phyloP scores from a whole-genome alignment of 2,888 invertebrate genomes.

The Phaonia tiefii region DNA sequence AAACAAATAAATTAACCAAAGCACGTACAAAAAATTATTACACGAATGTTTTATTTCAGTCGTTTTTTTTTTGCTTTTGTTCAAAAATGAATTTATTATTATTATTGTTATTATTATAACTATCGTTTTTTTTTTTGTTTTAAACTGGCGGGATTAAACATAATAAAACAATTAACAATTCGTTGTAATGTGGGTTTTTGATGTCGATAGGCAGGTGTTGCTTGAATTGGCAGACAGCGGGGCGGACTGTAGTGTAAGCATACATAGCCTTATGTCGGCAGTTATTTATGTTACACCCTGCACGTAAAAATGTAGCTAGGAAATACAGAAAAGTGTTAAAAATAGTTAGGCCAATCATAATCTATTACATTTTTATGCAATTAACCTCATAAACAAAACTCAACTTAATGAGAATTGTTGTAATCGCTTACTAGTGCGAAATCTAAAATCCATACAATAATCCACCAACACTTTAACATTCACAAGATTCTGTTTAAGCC shows the following conservation, averaged over 20 bases:
- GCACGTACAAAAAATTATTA: conserved; percentile 43
- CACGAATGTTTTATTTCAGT: not conserved
- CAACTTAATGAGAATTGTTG: no score
- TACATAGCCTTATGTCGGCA: no score
- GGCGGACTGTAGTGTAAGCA: no score
- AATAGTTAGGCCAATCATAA: not conserved
- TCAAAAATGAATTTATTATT: conserved; percentile 4
- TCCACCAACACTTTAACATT: no score
- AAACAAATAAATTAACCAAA: conserved; percentile 49
- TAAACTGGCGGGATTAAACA: not conserved
- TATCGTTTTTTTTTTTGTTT: no score
- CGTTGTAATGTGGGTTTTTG: conserved; percentile 20
- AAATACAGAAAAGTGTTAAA: not conserved
- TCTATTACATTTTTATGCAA: no score
- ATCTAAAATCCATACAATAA: no score
- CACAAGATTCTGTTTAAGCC: no score
- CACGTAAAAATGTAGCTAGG: not conserved
- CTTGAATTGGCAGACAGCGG: not conserved
- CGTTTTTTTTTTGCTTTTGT: conserved; percentile 1
- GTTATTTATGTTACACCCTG: not conserved
- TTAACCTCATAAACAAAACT: no score
- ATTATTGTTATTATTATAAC: not conserved
- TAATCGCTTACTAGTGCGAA: no score
- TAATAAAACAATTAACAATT: not conserved
- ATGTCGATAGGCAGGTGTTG: conserved; percentile 16